Conservation (phyloP, 2,113 vertebrate genomes). For the Corythoichthys haematopterus region DNA sequence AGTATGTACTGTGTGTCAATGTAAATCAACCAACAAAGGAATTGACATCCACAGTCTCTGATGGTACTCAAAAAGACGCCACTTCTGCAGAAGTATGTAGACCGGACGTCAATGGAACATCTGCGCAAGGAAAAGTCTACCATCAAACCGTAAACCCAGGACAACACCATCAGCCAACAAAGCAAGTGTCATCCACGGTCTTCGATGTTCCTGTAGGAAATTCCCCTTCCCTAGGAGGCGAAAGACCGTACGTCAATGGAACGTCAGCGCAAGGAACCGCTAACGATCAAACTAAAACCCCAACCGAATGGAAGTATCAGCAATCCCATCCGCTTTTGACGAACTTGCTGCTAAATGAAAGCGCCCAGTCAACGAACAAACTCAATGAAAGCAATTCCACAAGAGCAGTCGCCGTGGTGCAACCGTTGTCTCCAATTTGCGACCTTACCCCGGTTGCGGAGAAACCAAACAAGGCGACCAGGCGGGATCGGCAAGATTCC, state of each 20-base stretch:
- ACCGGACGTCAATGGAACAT: neutral
- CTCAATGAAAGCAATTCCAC: constrained; percentile 2
- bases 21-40: no score
- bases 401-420: constrained; percentile 57
- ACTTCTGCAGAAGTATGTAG: no score
- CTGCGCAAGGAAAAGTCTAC: neutral
- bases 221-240: neutral
- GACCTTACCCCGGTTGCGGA: neutral
- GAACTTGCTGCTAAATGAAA: neutral
- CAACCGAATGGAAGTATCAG: no score
- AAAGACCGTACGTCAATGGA: no score
- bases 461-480: neutral
- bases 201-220: neutral
- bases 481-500: neutral
- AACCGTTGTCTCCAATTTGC: constrained; percentile 32
- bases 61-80: no score
- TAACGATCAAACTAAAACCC: no score
- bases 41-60: no score
- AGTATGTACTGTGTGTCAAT: no score
- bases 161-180: neutral
- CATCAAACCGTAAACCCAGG: neutral
- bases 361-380: neutral
- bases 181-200: neutral
- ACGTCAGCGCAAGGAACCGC: no score
- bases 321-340: neutral